phyloP scores from a whole-genome alignment of 2,113 vertebrate genomes.

The Bos javanicus region DNA sequence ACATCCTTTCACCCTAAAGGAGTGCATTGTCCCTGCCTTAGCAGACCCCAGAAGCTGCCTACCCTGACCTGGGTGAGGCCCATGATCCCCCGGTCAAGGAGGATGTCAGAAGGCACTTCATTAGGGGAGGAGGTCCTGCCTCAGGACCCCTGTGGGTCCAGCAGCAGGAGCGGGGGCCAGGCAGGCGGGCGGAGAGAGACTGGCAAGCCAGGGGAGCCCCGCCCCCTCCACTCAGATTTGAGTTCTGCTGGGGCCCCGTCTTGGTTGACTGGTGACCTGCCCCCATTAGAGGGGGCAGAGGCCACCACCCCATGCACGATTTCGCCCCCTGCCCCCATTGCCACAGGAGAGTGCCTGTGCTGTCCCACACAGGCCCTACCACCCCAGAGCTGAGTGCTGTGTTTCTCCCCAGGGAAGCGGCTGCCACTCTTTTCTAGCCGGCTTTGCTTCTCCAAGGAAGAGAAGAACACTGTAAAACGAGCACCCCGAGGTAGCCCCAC shows the following conservation, averaged over 20 bases:
- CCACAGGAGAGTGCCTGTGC: background rate
- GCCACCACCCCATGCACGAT: too few relatives aligned
- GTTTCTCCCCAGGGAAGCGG: constrained; percentile 61
- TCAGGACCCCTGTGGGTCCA: background rate
- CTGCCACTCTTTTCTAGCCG: background rate
- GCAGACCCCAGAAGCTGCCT: background rate
- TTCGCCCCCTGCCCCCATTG: background rate
- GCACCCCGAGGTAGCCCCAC: constrained; percentile 59
- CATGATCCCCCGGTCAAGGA: background rate
- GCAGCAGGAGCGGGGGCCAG: background rate
- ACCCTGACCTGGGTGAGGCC: background rate
- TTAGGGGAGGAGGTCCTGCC: too few relatives aligned
- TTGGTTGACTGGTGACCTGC: background rate
- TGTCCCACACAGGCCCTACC: background rate
- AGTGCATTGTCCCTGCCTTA: background rate
- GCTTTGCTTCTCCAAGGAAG: constrained; percentile 37
- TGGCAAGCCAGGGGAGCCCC: background rate
- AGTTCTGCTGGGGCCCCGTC: background rate
- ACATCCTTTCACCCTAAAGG: background rate
- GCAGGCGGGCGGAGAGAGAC: background rate
- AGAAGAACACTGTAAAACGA: constrained; percentile 43
- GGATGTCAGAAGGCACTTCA: background rate
- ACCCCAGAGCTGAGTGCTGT: constrained; percentile 4
- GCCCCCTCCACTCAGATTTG: fast-evolving
- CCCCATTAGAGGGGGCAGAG: background rate